Conservation (phyloP, 1,140 invertebrate species). For the Akabosia matsudoensis region DNA sequence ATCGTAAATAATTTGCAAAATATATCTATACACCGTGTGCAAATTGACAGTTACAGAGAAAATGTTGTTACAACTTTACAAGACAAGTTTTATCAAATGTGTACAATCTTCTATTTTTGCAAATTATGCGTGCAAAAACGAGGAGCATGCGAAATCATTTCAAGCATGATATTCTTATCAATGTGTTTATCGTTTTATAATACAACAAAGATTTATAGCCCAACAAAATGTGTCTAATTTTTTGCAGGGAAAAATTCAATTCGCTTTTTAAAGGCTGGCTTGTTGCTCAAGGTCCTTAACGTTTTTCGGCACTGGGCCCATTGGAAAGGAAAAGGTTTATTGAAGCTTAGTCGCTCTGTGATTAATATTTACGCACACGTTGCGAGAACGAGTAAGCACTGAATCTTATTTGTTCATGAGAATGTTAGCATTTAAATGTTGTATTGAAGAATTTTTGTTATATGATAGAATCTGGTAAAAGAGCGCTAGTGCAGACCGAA, state of each 20-base stretch:
- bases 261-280: conserved; percentile 43
- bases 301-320: conserved; percentile 35
- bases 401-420: neutral
- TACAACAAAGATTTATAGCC: neutral
- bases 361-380: conserved; percentile 37
- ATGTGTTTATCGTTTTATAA: conserved; percentile 30
- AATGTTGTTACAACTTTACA: too few species aligned
- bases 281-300: conserved; percentile 33
- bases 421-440: too few species aligned
- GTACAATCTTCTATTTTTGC: conserved; percentile 28
- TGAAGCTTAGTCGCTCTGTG: conserved; percentile 34
- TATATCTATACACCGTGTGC: too few species aligned
- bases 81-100: too few species aligned
- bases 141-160: conserved; percentile 17
- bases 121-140: conserved; percentile 18
- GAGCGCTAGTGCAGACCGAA: conserved; percentile 60
- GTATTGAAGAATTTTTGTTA: too few species aligned
- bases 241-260: conserved; percentile 35
- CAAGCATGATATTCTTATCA: conserved; percentile 10
- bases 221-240: neutral
- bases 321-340: conserved; percentile 42
- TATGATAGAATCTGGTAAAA: conserved; percentile 59
- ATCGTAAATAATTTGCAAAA: conserved; percentile 54
- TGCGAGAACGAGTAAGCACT: conserved; percentile 30
- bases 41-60: too few species aligned